Base-by-base conservation (phyloP, 2,113 vertebrate genomes). In the Bothrops jararaca region DNA sequence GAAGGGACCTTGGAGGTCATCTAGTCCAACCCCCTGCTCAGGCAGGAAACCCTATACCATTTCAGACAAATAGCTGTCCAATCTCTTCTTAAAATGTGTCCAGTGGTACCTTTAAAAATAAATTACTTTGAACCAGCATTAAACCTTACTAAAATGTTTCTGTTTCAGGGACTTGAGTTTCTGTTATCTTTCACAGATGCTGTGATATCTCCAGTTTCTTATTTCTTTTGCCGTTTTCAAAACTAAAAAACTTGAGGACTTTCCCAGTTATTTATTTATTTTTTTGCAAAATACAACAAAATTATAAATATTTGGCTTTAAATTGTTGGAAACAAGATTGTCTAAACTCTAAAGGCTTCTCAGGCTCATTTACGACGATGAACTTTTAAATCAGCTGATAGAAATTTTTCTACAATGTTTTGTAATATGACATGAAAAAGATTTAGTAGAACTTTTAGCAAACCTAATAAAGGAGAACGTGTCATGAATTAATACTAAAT, bases 121-220 rank as follows among this genome's bases (percentile, higher is more conserved):
- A 53, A 91, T 94, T 88, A 74, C 53, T 93, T 95, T 91, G 91
- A 50, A 93, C 91, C 64, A 74, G 80, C 92, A 86, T 1, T 22
- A 86, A 54, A 74, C 20, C 34, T 92, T 95, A 88, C 94, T 58
- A 89, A 93, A 95, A 94, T 50, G 22, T 8, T 5, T 89, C 10
- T 91, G 45, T 88, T 92, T n/a, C n/a, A 29, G n/a, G 9, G 91
- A 6, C 69, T n/a, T 52, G 18, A 42, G 93, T 94, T 96, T 97
- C 95, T 95, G 29, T 93, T 95, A 90, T 88, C 93, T 92, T 90
- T 24, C 57, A 18, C 45, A 22, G 90, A 91, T 95, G 91, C 90
- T 1, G 45, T 69, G 94, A 94, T 96, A 95, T 95, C 58, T 58
- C 48, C 29, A 80, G 91, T 96, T 96, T 95, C 94, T 94, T 97